Evolutionary conservation across 2,797 vertebrate species (phyloP).

Genomic region (Erethizon dorsatum): DNA sequence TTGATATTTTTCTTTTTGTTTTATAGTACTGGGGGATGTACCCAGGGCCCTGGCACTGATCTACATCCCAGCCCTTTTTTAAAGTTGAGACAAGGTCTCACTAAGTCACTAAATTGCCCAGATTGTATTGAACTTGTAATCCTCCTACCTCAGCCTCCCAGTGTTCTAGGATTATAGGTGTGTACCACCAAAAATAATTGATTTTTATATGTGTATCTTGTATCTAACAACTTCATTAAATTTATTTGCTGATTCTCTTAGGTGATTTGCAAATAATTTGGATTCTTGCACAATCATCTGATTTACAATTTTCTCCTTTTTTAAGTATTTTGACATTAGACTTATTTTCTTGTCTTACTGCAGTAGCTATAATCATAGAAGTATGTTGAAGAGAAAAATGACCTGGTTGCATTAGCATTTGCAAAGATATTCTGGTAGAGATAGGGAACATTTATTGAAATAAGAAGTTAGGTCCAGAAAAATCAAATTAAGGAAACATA

Average conservation of each 20-base stretch:
- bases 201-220: not conserved
- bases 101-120: not conserved
- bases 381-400: constrained; percentile 23
- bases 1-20: not conserved
- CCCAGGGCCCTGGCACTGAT: not conserved
- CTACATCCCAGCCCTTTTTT: not conserved
- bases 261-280: not conserved
- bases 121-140: not conserved
- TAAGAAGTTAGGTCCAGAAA: not conserved
- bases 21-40: not conserved
- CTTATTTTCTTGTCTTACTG: constrained; percentile 10
- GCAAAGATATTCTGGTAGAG: not conserved
- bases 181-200: not conserved
- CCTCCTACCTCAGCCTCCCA: not conserved
- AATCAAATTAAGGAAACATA: not conserved
- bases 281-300: not conserved
- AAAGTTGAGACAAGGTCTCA: not conserved
- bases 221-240: constrained; percentile 12
- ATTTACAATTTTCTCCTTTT: not conserved
- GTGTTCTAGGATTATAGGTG: not conserved
- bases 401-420: not conserved
- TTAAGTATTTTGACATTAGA: not conserved
- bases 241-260: constrained; percentile 34
- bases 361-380: not conserved
- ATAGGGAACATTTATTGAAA: not conserved